Conservation (phyloP, 2,113 vertebrate genomes). For the Phaethon lepturus region DNA sequence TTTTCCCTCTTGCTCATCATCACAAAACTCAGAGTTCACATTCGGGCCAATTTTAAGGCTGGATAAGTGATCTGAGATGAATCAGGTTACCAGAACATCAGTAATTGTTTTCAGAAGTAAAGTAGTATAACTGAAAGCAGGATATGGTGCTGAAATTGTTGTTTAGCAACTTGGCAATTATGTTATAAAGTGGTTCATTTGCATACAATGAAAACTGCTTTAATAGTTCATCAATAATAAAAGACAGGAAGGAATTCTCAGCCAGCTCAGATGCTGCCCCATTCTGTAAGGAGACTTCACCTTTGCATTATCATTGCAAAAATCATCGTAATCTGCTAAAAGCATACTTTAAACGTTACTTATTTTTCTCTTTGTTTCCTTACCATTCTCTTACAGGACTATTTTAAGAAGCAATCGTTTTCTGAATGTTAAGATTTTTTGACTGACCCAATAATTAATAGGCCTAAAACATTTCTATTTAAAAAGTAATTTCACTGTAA, state of each 20-base stretch:
- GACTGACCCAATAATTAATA: neutral
- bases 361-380: neutral
- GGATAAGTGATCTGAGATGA: neutral
- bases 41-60: neutral
- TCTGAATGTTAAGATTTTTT: neutral
- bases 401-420: neutral
- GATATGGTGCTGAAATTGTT: neutral
- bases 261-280: neutral
- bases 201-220: neutral
- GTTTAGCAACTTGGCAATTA: neutral
- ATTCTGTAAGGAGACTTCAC: neutral
- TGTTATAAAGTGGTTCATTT: neutral
- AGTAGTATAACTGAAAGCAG: neutral
- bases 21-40: neutral
- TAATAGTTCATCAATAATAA: neutral
- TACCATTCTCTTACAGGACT: neutral
- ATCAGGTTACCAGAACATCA: neutral
- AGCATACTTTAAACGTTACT: neutral
- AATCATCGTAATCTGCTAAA: neutral
- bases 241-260: neutral
- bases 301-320: neutral
- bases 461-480: neutral
- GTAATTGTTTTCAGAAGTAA: neutral
- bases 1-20: neutral
- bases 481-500: neutral